Percentiles rank a stretch among this genome's conserved stretches.
Evolutionary conservation across 2,113 vertebrate species (phyloP).

Genomic region (Columbina picui): DNA sequence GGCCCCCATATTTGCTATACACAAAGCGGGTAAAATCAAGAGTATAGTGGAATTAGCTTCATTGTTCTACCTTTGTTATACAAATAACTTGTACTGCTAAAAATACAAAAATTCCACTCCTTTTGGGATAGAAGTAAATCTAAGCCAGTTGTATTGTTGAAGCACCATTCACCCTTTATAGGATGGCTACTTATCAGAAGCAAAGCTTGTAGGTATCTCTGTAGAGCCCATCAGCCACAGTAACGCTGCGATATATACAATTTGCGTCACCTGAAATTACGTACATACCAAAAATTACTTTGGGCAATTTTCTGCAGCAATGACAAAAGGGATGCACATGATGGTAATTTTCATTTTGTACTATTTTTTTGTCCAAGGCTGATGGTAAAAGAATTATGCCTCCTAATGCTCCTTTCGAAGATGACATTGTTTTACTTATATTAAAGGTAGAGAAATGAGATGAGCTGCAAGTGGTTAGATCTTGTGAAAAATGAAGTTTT

Average conservation of each 20-base stretch:
- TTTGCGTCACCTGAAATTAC: background rate
- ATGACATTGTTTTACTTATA: background rate
- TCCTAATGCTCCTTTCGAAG: background rate
- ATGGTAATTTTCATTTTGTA: background rate
- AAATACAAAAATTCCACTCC: background rate
- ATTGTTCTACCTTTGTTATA: background rate
- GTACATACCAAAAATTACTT: background rate
- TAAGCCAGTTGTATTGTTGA: background rate
- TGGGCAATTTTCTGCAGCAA: background rate
- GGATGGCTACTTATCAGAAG: background rate
- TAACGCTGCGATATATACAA: background rate
- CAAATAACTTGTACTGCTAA: background rate
- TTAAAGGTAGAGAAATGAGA: constrained; percentile 13
- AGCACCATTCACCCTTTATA: background rate
- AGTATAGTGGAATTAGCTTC: background rate
- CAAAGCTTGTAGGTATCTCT: background rate
- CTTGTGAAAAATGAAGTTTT: constrained; percentile 21
- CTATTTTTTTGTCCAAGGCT: background rate
- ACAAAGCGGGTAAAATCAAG: background rate
- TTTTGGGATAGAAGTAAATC: background rate
- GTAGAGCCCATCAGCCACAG: background rate
- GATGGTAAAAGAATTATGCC: background rate
- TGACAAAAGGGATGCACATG: background rate
- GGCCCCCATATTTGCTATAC: background rate
- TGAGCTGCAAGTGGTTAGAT: background rate